Conservation (phyloP, 2,888 invertebrate species). For the Mesoligia furuncula region DNA sequence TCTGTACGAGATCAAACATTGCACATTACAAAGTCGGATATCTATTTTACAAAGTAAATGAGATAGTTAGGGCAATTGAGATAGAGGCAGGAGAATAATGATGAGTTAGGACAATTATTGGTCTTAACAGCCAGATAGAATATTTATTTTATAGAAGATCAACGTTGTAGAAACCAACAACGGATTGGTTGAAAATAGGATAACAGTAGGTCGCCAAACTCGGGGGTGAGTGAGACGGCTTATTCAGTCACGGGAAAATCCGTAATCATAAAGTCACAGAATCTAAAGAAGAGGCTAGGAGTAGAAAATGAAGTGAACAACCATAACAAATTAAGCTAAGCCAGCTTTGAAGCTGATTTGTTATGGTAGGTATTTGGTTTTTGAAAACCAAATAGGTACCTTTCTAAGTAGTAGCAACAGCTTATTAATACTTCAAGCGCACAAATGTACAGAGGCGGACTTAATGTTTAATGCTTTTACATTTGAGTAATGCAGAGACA, state of each 20-base stretch:
- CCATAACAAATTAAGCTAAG: too few species aligned
- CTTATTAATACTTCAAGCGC: too few species aligned
- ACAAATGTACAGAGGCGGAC: too few species aligned
- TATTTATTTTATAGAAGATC: background rate
- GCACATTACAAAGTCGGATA: too few species aligned
- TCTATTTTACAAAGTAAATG: too few species aligned
- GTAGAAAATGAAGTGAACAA: background rate
- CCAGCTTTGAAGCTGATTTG: too few species aligned
- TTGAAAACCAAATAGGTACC: background rate
- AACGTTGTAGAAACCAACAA: background rate
- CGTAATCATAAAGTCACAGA: background rate
- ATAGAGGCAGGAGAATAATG: too few species aligned
- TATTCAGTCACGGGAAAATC: background rate
- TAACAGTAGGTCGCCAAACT: background rate
- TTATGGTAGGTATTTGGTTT: too few species aligned
- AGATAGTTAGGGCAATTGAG: too few species aligned
- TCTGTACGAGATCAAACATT: background rate
- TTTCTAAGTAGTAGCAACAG: background rate
- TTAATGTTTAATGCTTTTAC: too few species aligned
- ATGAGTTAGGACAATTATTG: background rate
- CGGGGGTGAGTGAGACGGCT: background rate
- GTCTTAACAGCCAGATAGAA: background rate
- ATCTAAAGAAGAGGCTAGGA: background rate
- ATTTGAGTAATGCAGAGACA: too few species aligned
- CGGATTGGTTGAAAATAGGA: background rate